These are phyloP conservation scores for Panthera tigris DNA, from an alignment of 2,113 vertebrate genomes.

Conservation along the genomic window DNA sequence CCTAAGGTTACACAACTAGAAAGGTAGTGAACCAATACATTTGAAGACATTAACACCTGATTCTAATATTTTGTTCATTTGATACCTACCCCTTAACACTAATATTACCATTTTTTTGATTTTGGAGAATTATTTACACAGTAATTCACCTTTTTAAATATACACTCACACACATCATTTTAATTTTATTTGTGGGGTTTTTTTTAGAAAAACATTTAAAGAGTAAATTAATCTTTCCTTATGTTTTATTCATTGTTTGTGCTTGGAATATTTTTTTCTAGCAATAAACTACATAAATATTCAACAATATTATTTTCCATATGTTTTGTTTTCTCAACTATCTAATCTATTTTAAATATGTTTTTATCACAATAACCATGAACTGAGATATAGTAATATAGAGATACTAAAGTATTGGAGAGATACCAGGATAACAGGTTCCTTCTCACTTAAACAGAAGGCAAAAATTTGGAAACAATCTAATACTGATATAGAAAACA, in stretches of 20 bases:
- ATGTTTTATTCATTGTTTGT: not conserved
- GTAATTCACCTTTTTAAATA: not conserved
- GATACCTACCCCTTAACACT: not conserved
- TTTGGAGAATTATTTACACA: not conserved
- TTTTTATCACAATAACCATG: not conserved
- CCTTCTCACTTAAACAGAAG: not conserved
- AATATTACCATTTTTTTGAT: not conserved
- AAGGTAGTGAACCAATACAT: not conserved
- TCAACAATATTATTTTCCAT: not conserved
- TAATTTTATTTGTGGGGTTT: not conserved
- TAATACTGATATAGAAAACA: not conserved
- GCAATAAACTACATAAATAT: not conserved
- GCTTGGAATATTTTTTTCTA: not conserved
- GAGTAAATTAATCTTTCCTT: not conserved
- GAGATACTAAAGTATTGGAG: not conserved
- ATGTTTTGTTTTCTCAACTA: not conserved
- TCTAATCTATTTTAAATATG: not conserved
- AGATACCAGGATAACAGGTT: not conserved
- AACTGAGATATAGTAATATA: not conserved
- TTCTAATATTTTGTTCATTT: not conserved
- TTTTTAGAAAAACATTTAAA: not conserved
- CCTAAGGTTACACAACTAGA: not conserved
- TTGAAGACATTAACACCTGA: not conserved
- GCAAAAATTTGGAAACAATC: not conserved
- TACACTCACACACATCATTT: not conserved